phyloP scores from a whole-genome alignment of 2,888 invertebrate species.

The Cerastis leucographa region DNA sequence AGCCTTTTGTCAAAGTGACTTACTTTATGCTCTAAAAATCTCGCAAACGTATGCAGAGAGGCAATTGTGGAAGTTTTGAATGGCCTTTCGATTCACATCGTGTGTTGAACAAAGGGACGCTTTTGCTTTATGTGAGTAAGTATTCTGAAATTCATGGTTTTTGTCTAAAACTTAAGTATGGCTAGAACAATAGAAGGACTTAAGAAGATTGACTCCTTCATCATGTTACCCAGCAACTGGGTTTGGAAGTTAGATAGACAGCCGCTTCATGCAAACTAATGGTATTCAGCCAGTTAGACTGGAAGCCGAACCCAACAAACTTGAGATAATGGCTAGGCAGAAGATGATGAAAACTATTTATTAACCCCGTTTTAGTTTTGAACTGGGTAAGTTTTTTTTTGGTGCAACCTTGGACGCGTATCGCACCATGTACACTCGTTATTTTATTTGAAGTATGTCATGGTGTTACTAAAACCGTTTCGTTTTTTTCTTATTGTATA shows the following conservation, averaged over 20 bases:
- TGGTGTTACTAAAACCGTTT: no score
- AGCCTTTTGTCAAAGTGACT: constrained; percentile 27
- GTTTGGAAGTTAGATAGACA: not conserved
- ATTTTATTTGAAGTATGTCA: no score
- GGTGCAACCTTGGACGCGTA: no score
- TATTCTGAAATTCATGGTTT: not conserved
- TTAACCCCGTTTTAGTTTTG: not conserved
- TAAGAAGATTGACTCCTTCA: not conserved
- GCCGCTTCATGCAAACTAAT: no score
- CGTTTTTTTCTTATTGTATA: no score
- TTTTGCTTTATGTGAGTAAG: constrained; percentile 6
- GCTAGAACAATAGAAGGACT: no score
- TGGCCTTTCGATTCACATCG: constrained; percentile 20
- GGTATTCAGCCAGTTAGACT: not conserved
- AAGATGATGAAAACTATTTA: not conserved
- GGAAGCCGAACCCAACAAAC: not conserved
- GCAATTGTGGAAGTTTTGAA: constrained; percentile 35
- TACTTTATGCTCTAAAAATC: constrained; percentile 40
- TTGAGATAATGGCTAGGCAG: not conserved
- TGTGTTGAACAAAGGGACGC: constrained; percentile 26
- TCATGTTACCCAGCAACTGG: not conserved
- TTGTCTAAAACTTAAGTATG: not conserved
- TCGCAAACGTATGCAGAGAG: constrained; percentile 28
- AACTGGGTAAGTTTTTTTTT: no score
- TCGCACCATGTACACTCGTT: no score